Percentiles rank a stretch among this genome's conserved stretches.
Evolutionary conservation across 2,888 invertebrate species (phyloP).

Genomic region (Nebria brevicollis): DNA sequence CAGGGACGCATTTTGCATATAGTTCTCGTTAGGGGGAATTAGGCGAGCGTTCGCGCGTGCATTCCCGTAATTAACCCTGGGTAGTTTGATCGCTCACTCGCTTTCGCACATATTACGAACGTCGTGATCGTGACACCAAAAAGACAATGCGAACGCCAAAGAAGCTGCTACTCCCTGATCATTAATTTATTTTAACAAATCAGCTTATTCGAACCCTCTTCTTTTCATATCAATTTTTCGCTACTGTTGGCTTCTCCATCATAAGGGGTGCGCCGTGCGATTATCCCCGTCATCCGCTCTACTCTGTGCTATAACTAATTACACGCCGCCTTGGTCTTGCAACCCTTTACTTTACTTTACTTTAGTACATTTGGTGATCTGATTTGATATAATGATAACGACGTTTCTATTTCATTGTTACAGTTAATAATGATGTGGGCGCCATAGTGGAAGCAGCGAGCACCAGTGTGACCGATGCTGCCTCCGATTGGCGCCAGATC

Average conservation of each 20-base stretch:
- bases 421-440: slow-evolving; percentile 6
- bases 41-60: slow-evolving; percentile 53
- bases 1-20: slow-evolving; percentile 59
- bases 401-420: slow-evolving; percentile 6
- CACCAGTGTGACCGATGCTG: slow-evolving; percentile 27
- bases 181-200: slow-evolving; percentile 64
- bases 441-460: neutral
- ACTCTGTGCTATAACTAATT: slow-evolving; percentile 34
- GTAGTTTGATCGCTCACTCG: slow-evolving; percentile 50
- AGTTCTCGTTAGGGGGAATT: slow-evolving; percentile 62
- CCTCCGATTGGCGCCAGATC: slow-evolving; percentile 49
- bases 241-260: neutral
- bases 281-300: slow-evolving; percentile 37
- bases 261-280: slow-evolving; percentile 26
- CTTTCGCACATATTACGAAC: neutral
- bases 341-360: slow-evolving; percentile 28
- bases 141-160: slow-evolving; percentile 62
- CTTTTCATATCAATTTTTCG: slow-evolving; percentile 58
- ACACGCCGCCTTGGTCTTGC: slow-evolving; percentile 41
- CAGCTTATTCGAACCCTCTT: slow-evolving; percentile 62
- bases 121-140: slow-evolving; percentile 55
- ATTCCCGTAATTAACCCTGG: slow-evolving; percentile 61
- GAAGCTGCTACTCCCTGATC: slow-evolving; percentile 61
- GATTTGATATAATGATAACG: slow-evolving; percentile 1
- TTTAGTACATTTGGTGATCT: neutral